phyloP scores from a whole-genome alignment of 2,888 invertebrate species.

The Lepidocyrtoides sp. region DNA sequence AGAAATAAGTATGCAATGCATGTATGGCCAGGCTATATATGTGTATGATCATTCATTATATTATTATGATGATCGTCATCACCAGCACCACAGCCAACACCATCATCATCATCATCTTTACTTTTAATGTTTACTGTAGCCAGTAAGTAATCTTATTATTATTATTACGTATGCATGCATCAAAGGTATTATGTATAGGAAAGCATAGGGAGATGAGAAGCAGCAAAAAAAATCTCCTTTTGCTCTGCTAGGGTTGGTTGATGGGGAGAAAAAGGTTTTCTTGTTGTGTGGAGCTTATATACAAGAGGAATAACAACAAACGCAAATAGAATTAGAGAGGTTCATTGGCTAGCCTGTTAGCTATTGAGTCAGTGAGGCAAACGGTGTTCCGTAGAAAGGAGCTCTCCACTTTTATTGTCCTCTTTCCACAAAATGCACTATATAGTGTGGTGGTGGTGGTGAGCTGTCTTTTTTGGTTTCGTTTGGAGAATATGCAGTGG shows the following conservation, averaged over 20 bases:
- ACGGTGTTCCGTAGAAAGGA: slow-evolving; percentile 53
- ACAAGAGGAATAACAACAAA: slow-evolving; percentile 44
- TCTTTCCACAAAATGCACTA: background rate
- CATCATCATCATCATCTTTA: slow-evolving; percentile 49
- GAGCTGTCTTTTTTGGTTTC: background rate
- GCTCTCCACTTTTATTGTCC: slow-evolving; percentile 34
- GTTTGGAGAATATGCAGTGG: background rate
- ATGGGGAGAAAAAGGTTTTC: slow-evolving; percentile 53
- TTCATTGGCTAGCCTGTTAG: slow-evolving; percentile 60
- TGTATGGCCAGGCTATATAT: slow-evolving; percentile 25
- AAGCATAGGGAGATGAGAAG: slow-evolving; percentile 40
- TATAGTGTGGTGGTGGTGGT: too few species aligned
- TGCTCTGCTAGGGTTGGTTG: slow-evolving; percentile 52
- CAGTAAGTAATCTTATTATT: slow-evolving; percentile 21
- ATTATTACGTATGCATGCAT: background rate
- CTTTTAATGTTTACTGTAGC: slow-evolving; percentile 20
- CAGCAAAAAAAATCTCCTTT: slow-evolving; percentile 22
- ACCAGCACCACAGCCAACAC: slow-evolving; percentile 21
- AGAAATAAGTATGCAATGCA: slow-evolving; percentile 34
- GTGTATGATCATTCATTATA: background rate
- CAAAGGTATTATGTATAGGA: background rate
- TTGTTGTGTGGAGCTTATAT: slow-evolving; percentile 52
- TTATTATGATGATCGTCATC: slow-evolving; percentile 46
- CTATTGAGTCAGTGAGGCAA: slow-evolving; percentile 59
- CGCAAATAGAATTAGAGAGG: slow-evolving; percentile 64